A percentile compares a stretch with the other conserved stretches of the same genome.
Evolutionary conservation across 2,113 vertebrate genomes (phyloP).

Genomic region (Rhadina sibilatrix): DNA sequence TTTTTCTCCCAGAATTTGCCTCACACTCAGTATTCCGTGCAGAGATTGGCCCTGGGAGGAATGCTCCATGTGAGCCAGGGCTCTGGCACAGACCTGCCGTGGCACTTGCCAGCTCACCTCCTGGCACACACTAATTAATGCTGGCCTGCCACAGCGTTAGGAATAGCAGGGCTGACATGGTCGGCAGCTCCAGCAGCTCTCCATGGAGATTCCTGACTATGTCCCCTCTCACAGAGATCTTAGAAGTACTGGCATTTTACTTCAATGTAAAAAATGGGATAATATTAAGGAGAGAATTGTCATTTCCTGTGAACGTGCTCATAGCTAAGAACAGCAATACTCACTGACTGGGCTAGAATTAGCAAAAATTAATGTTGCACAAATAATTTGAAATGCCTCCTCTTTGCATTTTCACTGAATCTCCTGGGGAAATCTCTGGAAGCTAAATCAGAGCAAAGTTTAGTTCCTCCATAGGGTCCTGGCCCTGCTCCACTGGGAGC

Average conservation of each 20-base stretch:
- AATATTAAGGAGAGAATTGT: neutral
- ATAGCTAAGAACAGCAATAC: neutral
- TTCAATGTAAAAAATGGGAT: neutral
- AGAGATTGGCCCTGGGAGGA: neutral
- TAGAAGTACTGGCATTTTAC: neutral
- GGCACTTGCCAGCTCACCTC: constrained; percentile 6
- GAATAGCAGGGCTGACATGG: neutral
- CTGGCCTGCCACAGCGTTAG: neutral
- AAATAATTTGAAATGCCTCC: neutral
- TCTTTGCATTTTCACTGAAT: neutral
- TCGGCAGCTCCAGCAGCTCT: neutral
- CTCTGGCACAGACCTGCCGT: neutral
- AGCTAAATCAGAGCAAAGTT: neutral
- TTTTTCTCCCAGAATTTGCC: neutral
- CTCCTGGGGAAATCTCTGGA: neutral
- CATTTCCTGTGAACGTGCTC: neutral
- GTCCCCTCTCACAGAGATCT: neutral
- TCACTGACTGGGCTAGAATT: neutral
- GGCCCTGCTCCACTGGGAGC: neutral
- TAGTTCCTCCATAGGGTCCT: neutral
- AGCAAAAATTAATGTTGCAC: neutral
- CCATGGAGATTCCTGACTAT: neutral
- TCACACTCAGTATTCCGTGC: neutral
- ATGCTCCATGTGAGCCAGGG: neutral
- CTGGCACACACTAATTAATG: neutral